Evolutionary conservation across 2,113 vertebrate genomes (phyloP).

Genomic region (Pterophyllum scalare): DNA sequence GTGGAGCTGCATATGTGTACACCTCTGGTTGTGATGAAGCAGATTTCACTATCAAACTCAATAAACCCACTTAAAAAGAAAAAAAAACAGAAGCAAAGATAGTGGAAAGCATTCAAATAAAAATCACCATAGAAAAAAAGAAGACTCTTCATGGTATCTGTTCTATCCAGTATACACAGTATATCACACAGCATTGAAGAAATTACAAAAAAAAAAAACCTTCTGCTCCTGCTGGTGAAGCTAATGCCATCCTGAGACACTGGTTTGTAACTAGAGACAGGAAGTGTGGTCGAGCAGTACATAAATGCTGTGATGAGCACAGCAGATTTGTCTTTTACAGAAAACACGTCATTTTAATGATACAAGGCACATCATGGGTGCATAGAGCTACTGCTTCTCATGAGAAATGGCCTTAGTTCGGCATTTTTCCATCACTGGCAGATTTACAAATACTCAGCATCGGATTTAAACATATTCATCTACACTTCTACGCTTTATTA

Average conservation of each 20-base stretch:
- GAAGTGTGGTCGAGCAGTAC: background rate
- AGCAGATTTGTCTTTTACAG: slow-evolving; percentile 21
- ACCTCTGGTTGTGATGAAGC: slow-evolving; percentile 17
- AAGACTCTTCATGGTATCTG: slow-evolving; percentile 1
- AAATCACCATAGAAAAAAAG: slow-evolving; percentile 20
- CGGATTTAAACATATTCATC: background rate
- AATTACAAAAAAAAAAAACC: background rate
- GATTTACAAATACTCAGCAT: slow-evolving; percentile 20
- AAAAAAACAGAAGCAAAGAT: background rate
- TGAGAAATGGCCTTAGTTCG: background rate
- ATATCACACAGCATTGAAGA: slow-evolving; percentile 15
- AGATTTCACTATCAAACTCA: slow-evolving; percentile 22
- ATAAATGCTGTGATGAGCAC: background rate
- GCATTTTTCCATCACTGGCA: background rate
- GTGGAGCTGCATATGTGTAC: slow-evolving; percentile 11
- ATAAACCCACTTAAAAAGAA: slow-evolving; percentile 16
- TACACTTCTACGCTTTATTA: background rate
- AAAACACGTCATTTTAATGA: slow-evolving; percentile 21
- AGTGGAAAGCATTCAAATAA: slow-evolving; percentile 8
- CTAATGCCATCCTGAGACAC: background rate
- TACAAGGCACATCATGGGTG: slow-evolving; percentile 48
- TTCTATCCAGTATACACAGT: slow-evolving; percentile 5
- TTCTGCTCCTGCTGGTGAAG: slow-evolving; percentile 16
- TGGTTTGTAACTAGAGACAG: slow-evolving; percentile 15
- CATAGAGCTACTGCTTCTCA: background rate